Evolutionary conservation across 1,140 invertebrate species (phyloP), one percentile per base, ranked within the genome.

Genomic region (Ericerus pela): DNA sequence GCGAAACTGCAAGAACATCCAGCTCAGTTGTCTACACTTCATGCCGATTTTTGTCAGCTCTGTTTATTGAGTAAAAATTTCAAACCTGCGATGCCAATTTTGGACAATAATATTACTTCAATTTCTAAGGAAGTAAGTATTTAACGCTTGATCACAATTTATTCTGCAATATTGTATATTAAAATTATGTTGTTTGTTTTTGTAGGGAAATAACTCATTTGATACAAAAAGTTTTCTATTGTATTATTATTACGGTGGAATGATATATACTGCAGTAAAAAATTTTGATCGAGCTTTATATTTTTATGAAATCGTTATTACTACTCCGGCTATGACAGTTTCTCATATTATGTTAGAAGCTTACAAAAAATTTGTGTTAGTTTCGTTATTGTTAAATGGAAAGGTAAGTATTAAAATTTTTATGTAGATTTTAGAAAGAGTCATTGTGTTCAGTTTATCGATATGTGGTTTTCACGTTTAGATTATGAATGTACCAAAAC

Each of bases 171-270:
- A n/a, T 29, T 29, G 12, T 22, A n/a, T 27, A 6, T 12, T 8
- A 14, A 29, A 16, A 18, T 51, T 53, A 11, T 30, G 20, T 52
- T 27, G 5, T 52, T 52, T 41, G 28, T 0, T 53, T 53, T 53
- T 58, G 27, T 28, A 55, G 51, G 71, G 84, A 72, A 81, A 81
- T 56, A 80, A 81, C 52, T 79, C 82, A 59, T 91, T 88, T 75
- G 89, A 95, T 68, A 80, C 87, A 1, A 92, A 93, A 75, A 84
- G 91, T 70, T 95, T 95, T 68, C 73, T 97, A 33, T 73, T 92
- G 0, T 97, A 94, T 69, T 96, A 90, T 67, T 97, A 97, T 69
- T 97, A 97, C 71, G 93, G 92, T 47, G 94, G 93, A 51, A 93
- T 96, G 86, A 93, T 96, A 61, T 96, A 94, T 65, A 81, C 89